Evolutionary conservation across 2,888 invertebrate genomes (phyloP).

Genomic region (Drosophila tanythrix): DNA sequence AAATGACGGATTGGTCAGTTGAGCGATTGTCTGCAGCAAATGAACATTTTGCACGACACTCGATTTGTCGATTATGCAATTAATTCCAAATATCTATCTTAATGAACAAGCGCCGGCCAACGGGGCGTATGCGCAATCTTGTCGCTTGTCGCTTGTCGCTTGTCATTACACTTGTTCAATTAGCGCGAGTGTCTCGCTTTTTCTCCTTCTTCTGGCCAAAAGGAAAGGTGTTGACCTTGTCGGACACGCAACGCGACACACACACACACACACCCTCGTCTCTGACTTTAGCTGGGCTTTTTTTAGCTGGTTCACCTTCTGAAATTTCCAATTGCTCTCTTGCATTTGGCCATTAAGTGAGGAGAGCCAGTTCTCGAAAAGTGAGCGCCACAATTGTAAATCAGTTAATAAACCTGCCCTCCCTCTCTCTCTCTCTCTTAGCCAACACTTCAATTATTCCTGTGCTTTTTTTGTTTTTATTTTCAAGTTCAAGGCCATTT

Average conservation of each 20-base stretch:
- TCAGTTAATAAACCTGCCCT: not conserved
- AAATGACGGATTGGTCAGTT: not conserved
- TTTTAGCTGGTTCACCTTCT: slow-evolving; percentile 66
- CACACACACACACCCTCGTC: slow-evolving; percentile 24
- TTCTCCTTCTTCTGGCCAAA: slow-evolving; percentile 42
- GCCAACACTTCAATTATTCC: slow-evolving; percentile 27
- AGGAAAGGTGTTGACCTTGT: slow-evolving; percentile 81
- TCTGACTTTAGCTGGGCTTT: slow-evolving; percentile 46
- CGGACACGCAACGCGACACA: slow-evolving; percentile 41
- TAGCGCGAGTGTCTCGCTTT: slow-evolving; percentile 43
- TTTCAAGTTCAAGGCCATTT: slow-evolving; percentile 71
- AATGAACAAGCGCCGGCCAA: slow-evolving; percentile 67
- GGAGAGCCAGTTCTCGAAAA: slow-evolving; percentile 25
- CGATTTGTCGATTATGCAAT: slow-evolving; percentile 58
- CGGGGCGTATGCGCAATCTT: slow-evolving; percentile 74
- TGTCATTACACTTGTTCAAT: slow-evolving; percentile 71
- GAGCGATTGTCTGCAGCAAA: slow-evolving; percentile 21
- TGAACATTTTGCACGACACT: slow-evolving; percentile 44
- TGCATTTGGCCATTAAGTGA: slow-evolving; percentile 36
- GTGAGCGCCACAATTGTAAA: slow-evolving; percentile 27
- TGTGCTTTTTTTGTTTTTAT: slow-evolving; percentile 3
- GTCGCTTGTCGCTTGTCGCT: slow-evolving; percentile 47
- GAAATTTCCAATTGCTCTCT: slow-evolving; percentile 56
- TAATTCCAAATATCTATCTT: slow-evolving; percentile 67
- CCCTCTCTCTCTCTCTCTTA: not conserved